Base-by-base conservation (phyloP, 2,113 vertebrate species). In the Tringa solitaria region DNA sequence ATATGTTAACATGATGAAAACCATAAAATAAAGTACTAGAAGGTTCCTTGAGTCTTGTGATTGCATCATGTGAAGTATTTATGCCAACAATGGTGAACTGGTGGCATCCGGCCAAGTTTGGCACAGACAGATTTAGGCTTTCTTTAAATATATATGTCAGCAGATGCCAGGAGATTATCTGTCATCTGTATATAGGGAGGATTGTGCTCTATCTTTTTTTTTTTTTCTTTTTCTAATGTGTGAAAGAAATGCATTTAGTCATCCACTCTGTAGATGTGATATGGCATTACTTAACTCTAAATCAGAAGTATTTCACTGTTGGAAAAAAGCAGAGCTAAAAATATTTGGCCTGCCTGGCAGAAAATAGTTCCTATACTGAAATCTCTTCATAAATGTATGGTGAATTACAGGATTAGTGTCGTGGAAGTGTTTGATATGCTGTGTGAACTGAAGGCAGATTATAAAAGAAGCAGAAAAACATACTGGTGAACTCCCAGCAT, bases 151-250 rank as follows among this genome's bases (percentile, higher is more conserved):
- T 72, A n/a, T 87, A 87, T 1, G 6, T 93, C 80, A 95, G 69
- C 89, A 92, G 76, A 94, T 95, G 86, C 83, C 64, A 78, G 75
- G 67, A 75, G 89, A 95, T 95, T 92, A 82, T 90, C 79, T 93
- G 54, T 94, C 87, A 63, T 93, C 83, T 93, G 59, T 87, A 43
- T 93, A 30, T 74, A 81, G 68, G 72, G 28, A 75, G 35, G 21
- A 72, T 70, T 95, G 64, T 89, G 32, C 30, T 19, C 2, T 10
- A 6, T 46, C 4, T 54, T 2, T 41, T 8, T 37, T 33, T 54
- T 12, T 56, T 39, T 63, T 28, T 65, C n/a, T 61, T 37, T 33
- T 48, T 70, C 16, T 4, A 70, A 86, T 14, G 15, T 59, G 70
- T 91, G 72, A 77, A 94, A 93, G 78, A 95, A 91, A 85, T 79